A percentile compares a stretch with the other conserved stretches of the same genome.
These are phyloP conservation scores for Leptura quadrifasciata DNA, from an alignment of 2,888 invertebrate genomes.

Conservation along the genomic window DNA sequence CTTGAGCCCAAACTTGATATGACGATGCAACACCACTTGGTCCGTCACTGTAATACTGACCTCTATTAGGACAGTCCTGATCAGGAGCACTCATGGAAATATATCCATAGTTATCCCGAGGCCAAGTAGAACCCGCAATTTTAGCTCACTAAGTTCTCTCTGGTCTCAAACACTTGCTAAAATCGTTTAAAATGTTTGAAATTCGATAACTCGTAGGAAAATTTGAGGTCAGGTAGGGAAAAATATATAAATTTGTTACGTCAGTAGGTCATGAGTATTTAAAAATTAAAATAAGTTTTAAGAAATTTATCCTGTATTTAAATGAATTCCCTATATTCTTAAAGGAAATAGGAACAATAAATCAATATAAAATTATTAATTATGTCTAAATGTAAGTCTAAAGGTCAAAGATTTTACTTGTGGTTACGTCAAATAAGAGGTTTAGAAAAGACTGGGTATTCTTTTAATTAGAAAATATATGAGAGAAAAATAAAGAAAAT, in stretches of 20 bases:
- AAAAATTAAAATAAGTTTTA: background rate
- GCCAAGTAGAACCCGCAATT: constrained; percentile 72
- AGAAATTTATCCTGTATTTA: no score
- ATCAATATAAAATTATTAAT: no score
- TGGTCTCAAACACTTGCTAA: constrained; percentile 22
- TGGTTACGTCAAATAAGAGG: no score
- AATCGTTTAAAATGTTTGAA: constrained; percentile 3
- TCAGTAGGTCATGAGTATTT: background rate
- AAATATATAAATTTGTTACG: constrained; percentile 11
- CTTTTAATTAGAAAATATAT: background rate
- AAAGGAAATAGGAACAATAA: no score
- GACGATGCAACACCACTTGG: constrained; percentile 38
- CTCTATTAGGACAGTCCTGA: constrained; percentile 55
- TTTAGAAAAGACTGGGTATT: background rate
- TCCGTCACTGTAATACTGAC: constrained; percentile 51
- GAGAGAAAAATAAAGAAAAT: background rate
- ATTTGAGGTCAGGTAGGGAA: background rate
- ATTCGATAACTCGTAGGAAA: background rate
- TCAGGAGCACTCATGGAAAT: constrained; percentile 74
- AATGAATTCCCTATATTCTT: no score
- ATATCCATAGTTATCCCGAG: constrained; percentile 77
- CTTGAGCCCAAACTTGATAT: constrained; percentile 38
- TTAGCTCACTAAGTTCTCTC: constrained; percentile 53
- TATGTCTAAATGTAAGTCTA: no score
- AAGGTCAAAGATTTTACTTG: no score